Evolutionary conservation across 2,113 vertebrate species (phyloP).

Genomic region (Microtus pennsylvanicus): DNA sequence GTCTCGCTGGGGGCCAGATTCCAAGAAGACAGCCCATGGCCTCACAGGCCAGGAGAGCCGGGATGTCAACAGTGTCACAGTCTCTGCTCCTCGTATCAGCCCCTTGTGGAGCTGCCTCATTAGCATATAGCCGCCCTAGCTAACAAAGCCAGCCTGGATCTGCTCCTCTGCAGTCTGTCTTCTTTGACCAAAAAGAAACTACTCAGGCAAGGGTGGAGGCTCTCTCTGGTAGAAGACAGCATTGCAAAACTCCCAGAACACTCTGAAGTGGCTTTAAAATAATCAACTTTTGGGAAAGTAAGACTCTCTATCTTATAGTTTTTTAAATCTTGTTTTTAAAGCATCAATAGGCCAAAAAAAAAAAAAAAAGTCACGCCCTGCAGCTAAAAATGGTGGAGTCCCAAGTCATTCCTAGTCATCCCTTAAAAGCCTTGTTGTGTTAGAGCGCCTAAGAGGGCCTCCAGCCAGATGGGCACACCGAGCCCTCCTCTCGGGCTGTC

Average conservation of each 20-base stretch:
- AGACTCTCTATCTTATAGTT: constrained; percentile 73
- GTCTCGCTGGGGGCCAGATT: constrained; percentile 82
- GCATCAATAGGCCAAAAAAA: constrained; percentile 63
- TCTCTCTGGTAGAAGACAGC: constrained; percentile 70
- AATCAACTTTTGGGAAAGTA: background rate
- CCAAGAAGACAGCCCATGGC: constrained; percentile 83
- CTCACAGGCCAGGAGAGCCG: constrained; percentile 84
- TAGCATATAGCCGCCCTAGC: constrained; percentile 86
- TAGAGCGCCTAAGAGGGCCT: constrained; percentile 77
- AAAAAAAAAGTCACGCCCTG: constrained; percentile 67
- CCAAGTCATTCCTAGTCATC: constrained; percentile 62
- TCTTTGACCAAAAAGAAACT: constrained; percentile 79
- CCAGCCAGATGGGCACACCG: background rate
- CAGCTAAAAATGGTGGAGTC: constrained; percentile 67
- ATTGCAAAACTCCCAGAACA: constrained; percentile 71
- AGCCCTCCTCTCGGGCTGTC: constrained; percentile 53
- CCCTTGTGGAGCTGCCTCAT: constrained; percentile 84
- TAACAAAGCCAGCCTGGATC: constrained; percentile 86
- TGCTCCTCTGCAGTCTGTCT: constrained; percentile 79
- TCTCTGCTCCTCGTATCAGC: constrained; percentile 85
- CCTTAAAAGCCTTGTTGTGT: constrained; percentile 79
- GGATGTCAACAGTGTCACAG: constrained; percentile 88
- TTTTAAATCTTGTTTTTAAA: constrained; percentile 78
- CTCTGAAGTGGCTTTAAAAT: constrained; percentile 29
- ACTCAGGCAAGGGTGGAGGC: constrained; percentile 63